These are phyloP conservation scores for Euura saliciscinereae DNA, from an alignment of 1,140 invertebrate genomes.

Conservation along the genomic window DNA sequence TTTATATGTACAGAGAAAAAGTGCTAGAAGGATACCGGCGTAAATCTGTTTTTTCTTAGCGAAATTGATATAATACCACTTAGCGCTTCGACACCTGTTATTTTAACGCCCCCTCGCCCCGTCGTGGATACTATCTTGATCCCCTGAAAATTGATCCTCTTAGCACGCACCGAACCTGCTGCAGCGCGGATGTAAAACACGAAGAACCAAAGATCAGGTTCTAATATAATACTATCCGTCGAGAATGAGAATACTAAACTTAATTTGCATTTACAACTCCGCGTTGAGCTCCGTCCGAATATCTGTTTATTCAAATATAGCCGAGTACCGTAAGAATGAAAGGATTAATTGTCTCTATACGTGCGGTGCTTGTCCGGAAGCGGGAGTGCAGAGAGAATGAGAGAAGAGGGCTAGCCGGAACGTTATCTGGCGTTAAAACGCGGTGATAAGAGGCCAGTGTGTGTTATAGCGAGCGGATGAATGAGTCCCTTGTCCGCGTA, in stretches of 20 bases:
- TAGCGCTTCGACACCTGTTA: slow-evolving; percentile 4
- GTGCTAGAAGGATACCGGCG: neutral
- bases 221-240: too few relatives aligned
- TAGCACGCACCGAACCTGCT: too few relatives aligned
- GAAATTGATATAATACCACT: neutral
- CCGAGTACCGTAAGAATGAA: too few relatives aligned
- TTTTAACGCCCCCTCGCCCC: neutral
- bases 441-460: neutral
- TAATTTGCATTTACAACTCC: too few relatives aligned
- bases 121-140: neutral
- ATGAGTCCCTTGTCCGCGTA: neutral
- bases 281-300: too few relatives aligned
- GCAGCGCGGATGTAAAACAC: too few relatives aligned
- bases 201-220: too few relatives aligned
- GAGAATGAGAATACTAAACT: too few relatives aligned
- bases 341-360: too few relatives aligned
- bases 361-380: too few relatives aligned
- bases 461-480: neutral
- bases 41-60: neutral
- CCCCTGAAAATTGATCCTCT: slow-evolving; percentile 4
- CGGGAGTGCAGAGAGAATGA: too few relatives aligned
- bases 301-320: too few relatives aligned
- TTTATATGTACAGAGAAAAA: neutral
- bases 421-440: slow-evolving; percentile 7
- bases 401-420: neutral